Conservation (phyloP, 2,797 vertebrate species). For the Mareca strepera region DNA sequence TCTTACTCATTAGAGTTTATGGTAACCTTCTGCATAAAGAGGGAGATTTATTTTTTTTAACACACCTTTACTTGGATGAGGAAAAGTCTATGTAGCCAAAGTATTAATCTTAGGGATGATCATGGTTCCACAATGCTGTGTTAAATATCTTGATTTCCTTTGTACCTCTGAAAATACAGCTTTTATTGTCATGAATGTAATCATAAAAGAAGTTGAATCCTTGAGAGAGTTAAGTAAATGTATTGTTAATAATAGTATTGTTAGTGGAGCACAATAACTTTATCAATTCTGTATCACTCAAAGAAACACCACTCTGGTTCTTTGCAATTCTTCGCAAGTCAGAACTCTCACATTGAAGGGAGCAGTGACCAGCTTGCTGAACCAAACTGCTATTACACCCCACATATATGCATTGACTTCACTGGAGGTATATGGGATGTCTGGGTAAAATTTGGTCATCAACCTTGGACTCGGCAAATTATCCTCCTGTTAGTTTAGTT, state of each 20-base stretch:
- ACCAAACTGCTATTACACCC: neutral
- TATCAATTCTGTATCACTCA: neutral
- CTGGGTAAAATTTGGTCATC: neutral
- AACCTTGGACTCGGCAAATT: neutral
- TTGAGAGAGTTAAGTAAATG: neutral
- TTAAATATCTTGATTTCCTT: neutral
- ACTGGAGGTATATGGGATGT: neutral
- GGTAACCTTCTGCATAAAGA: neutral
- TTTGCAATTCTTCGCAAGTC: neutral
- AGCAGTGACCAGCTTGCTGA: neutral
- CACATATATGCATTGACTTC: fast-evolving
- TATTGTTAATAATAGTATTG: neutral
- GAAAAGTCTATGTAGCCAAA: neutral
- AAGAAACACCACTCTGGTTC: neutral
- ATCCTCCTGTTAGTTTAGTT: neutral
- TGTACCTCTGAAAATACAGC: neutral
- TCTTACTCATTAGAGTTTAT: neutral
- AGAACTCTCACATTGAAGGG: neutral
- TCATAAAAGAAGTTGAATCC: neutral
- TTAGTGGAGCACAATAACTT: neutral
- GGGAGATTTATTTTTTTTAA: neutral
- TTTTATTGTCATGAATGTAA: neutral
- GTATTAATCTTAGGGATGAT: neutral
- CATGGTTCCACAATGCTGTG: neutral
- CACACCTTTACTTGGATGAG: neutral